Percentiles rank a stretch among this genome's conserved stretches.
phyloP scores from a whole-genome alignment of 1,140 invertebrate genomes.

The Ptiloglossa arizonensis region DNA sequence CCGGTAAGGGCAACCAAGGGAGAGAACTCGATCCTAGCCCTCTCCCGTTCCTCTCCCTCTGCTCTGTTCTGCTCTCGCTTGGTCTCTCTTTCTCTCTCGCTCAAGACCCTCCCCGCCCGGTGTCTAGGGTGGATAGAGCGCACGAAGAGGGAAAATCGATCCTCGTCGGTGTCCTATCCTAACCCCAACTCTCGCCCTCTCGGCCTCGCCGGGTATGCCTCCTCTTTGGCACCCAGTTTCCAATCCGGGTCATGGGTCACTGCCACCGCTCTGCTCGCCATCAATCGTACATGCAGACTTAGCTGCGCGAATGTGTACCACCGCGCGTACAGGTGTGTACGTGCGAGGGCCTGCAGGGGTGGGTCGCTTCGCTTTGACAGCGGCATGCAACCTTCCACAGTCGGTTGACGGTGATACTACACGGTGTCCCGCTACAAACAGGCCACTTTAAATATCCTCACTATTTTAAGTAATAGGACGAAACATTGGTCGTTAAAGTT shows the following conservation, averaged over 20 bases:
- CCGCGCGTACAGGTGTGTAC: constrained; percentile 7
- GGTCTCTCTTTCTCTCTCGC: constrained; percentile 23
- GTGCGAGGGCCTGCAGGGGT: constrained; percentile 14
- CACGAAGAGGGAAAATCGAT: constrained; percentile 74
- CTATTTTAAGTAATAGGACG: too few relatives aligned
- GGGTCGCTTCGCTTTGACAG: constrained; percentile 50
- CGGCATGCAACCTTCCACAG: constrained; percentile 38
- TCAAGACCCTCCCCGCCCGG: constrained; percentile 36
- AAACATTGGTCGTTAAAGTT: too few relatives aligned
- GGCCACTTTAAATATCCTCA: not conserved
- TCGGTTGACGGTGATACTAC: constrained; percentile 42
- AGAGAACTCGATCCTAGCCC: constrained; percentile 15
- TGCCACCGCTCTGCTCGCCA: constrained; percentile 73
- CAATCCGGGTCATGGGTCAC: constrained; percentile 80
- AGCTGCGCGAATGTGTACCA: not conserved
- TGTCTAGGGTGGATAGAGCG: constrained; percentile 56
- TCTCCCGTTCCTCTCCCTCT: constrained; percentile 21
- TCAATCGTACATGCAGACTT: constrained; percentile 70
- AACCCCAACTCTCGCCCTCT: constrained; percentile 68
- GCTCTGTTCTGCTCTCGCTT: not conserved
- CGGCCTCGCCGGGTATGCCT: constrained; percentile 65
- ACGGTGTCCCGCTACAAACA: not conserved
- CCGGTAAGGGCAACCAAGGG: constrained; percentile 51
- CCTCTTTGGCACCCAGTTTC: constrained; percentile 70
- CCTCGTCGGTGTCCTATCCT: constrained; percentile 72